Conservation (phyloP, 2,888 invertebrate species). For the Tenthredo scrophulariae region DNA sequence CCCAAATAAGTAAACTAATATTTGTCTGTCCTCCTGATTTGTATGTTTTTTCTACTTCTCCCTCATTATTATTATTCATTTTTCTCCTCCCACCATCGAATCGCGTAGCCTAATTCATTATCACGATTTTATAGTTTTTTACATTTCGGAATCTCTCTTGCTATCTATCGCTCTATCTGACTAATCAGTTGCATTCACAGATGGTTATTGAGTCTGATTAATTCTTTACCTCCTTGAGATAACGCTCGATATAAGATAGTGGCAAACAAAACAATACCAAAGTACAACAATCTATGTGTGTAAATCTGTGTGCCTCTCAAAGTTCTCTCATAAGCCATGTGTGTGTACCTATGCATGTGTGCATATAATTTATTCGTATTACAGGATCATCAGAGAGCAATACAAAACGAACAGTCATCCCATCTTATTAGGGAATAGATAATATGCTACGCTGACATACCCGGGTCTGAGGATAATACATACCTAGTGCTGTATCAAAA, state of each 20-base stretch:
- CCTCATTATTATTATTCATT: neutral
- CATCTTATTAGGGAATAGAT: neutral
- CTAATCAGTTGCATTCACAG: neutral
- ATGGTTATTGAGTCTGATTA: neutral
- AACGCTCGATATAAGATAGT: neutral
- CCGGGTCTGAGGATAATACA: neutral
- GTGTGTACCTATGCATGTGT: neutral
- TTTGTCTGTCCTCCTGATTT: neutral
- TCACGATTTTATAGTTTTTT: neutral
- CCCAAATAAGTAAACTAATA: neutral
- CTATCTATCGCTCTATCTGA: neutral
- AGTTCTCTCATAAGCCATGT: neutral
- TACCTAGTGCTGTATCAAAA: neutral
- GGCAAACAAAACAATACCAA: neutral
- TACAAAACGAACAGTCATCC: neutral
- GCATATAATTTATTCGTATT: neutral
- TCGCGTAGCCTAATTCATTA: neutral
- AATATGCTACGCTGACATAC: neutral
- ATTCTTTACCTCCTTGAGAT: neutral
- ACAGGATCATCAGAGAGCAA: conserved; percentile 1
- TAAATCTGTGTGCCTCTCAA: neutral
- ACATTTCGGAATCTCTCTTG: neutral
- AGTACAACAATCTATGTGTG: neutral
- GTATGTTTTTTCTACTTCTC: neutral
- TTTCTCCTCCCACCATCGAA: neutral